phyloP scores from a whole-genome alignment of 2,888 invertebrate species.

The Ligdia adustata region DNA sequence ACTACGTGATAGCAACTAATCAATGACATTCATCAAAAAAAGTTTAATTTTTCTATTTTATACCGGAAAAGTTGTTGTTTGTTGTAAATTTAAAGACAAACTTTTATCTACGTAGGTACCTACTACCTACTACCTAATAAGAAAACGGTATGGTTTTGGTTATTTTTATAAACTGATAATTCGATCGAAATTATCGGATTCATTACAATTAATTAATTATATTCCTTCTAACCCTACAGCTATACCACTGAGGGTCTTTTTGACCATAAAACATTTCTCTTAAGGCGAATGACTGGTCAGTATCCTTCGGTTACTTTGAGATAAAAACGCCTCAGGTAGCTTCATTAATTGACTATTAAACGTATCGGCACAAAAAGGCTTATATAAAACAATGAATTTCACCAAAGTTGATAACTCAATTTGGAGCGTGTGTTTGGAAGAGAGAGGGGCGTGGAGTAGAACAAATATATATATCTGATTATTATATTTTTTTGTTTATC shows the following conservation, averaged over 20 bases:
- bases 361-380: conserved; percentile 77
- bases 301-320: conserved; percentile 62
- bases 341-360: conserved; percentile 82
- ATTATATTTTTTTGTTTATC: too few relatives aligned
- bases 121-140: too few relatives aligned
- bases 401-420: conserved; percentile 83
- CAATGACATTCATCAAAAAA: too few relatives aligned
- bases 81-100: too few relatives aligned
- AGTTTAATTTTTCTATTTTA: too few relatives aligned
- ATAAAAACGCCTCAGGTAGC: conserved; percentile 75
- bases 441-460: conserved; percentile 43
- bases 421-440: conserved; percentile 55
- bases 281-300: conserved; percentile 54
- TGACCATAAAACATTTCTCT: conserved; percentile 37
- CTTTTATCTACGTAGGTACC: too few relatives aligned
- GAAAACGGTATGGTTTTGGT: too few relatives aligned
- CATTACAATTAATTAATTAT: too few relatives aligned
- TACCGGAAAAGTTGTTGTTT: too few relatives aligned
- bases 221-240: conserved; percentile 46
- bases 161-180: too few relatives aligned
- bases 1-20: too few relatives aligned
- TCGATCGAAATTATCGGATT: too few relatives aligned
- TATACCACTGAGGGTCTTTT: conserved; percentile 37
- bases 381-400: conserved; percentile 81
- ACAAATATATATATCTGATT: neutral